Evolutionary conservation across 2,113 vertebrate species (phyloP), one percentile per base, ranked within the genome.

Genomic region (Onychorhynchus coronatus): DNA sequence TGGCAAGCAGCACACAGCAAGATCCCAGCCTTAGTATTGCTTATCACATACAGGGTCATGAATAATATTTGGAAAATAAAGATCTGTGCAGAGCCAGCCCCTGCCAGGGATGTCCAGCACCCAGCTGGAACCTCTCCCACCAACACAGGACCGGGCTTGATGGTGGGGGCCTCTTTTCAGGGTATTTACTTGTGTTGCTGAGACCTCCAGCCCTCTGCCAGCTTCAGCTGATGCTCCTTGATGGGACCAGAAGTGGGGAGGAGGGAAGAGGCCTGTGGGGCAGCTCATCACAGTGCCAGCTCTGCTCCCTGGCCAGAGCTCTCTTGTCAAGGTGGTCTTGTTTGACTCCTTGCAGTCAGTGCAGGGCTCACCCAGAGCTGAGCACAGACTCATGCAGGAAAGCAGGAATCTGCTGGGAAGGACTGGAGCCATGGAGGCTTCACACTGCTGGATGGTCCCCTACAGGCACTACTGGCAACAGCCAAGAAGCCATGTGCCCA

Each of bases 31-130:
- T 92, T 72, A 24, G 66, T 62, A 75, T 75, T 79, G 82, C 76
- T 67, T 84, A 63, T 78, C 77, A 37, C 52, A 75, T 6, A 5
- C 61, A 56, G 52, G 49, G 24, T 59, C 41, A 46, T 4, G 3
- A n/a, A 75, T 66, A 85, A 52, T 77, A 80, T 72, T 75, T 92
- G 76, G 80, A 74, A 91, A 92, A 92, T 20, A 77, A 80, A 81
- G 73, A 65, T 52, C 46, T 42, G 20, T 35, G 28, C 70, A 12
- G 33, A 67, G 30, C 44, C 68, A 81, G 41, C 8, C 44, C 42
- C 44, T 72, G 61, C n/a, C 33, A 61, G 67, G 37, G 22, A 21
- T 49, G 44, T 41, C 20, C 81, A 93, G 33, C 22, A 30, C 41
- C 4, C 12, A 3, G 37, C 56, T 39, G 49, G 49, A 85, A n/a